A percentile compares a stretch with the other conserved stretches of the same genome.
Conservation (phyloP, 2,797 vertebrate genomes). For the Aselliscus stoliczkanus region DNA sequence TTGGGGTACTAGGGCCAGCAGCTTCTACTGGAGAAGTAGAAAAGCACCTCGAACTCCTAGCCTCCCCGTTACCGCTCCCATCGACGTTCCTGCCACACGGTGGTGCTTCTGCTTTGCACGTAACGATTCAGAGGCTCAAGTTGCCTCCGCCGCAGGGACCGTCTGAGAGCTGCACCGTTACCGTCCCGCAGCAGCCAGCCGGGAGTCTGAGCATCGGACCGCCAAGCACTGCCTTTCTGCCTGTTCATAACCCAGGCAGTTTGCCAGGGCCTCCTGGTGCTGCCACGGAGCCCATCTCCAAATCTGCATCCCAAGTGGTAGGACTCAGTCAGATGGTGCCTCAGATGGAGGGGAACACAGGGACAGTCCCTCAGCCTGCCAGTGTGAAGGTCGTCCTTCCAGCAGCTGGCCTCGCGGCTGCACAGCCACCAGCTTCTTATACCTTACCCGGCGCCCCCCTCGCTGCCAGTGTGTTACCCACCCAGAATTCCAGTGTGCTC, state of each 20-base stretch:
- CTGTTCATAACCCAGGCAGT: constrained; percentile 82
- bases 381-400: constrained; percentile 84
- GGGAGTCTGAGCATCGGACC: constrained; percentile 83
- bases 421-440: constrained; percentile 80
- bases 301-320: constrained; percentile 81
- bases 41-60: constrained; percentile 83
- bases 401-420: constrained; percentile 84
- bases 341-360: constrained; percentile 85
- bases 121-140: constrained; percentile 89
- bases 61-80: constrained; percentile 80
- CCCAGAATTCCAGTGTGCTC: constrained; percentile 78
- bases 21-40: constrained; percentile 84
- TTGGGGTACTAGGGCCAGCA: constrained; percentile 76
- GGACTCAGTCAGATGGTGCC: constrained; percentile 86
- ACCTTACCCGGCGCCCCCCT: constrained; percentile 82
- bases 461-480: constrained; percentile 77
- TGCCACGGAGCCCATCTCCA: constrained; percentile 81
- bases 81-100: constrained; percentile 84
- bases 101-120: constrained; percentile 83
- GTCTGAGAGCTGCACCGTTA: constrained; percentile 78
- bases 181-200: constrained; percentile 81
- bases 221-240: constrained; percentile 86
- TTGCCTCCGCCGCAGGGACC: constrained; percentile 79
- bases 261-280: constrained; percentile 82
- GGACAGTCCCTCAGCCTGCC: constrained; percentile 81